Evolutionary conservation across 2,113 vertebrate species (phyloP).

Genomic region (Microtus richardsoni): DNA sequence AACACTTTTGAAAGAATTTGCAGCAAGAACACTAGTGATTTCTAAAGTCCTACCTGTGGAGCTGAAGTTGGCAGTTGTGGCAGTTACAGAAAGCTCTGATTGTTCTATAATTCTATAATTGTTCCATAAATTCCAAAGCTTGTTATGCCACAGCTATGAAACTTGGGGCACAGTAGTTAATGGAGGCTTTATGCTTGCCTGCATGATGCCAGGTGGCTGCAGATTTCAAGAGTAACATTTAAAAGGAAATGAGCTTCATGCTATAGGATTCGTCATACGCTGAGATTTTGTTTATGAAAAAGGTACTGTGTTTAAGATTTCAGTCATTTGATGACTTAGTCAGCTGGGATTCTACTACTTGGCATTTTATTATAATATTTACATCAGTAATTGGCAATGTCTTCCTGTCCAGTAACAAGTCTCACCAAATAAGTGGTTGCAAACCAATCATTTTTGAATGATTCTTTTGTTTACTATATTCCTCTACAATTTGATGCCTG

Average conservation of each 20-base stretch:
- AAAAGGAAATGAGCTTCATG: conserved; percentile 78
- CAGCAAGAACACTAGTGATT: conserved; percentile 45
- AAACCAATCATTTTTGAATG: conserved; percentile 20
- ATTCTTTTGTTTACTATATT: not conserved
- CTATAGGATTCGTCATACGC: not conserved
- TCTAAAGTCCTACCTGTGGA: conserved; percentile 75
- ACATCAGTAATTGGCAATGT: not conserved
- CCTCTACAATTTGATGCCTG: not conserved
- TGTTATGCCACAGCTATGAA: conserved; percentile 74
- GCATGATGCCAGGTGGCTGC: conserved; percentile 76
- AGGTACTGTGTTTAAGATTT: conserved; percentile 28
- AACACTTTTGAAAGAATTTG: not conserved
- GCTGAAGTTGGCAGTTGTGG: conserved; percentile 72
- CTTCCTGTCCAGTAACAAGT: not conserved
- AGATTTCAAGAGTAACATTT: conserved; percentile 78
- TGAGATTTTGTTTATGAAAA: conserved; percentile 61
- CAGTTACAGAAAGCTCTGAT: conserved; percentile 78
- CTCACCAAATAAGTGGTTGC: not conserved
- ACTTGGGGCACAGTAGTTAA: conserved; percentile 81
- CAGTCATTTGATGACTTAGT: not conserved
- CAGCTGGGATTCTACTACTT: conserved; percentile 39
- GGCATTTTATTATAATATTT: conserved; percentile 34
- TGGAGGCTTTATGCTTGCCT: conserved; percentile 80
- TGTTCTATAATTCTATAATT: conserved; percentile 83
- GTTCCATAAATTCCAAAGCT: conserved; percentile 83